phyloP scores from a whole-genome alignment of 2,113 vertebrate species.

The Eretmochelys imbricata region DNA sequence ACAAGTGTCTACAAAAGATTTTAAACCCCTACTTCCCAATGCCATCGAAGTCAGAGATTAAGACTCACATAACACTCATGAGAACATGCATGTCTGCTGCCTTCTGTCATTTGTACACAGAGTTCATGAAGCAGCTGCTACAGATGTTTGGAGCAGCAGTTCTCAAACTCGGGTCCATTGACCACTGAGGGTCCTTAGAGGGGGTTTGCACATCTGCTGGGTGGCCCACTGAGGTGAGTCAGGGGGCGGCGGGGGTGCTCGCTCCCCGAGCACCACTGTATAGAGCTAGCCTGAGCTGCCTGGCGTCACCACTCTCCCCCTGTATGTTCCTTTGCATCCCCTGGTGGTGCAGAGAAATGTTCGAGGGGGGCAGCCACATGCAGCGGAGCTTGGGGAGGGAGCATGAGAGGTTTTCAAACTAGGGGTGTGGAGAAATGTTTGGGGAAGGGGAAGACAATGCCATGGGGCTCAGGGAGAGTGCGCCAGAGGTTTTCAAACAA shows the following conservation, averaged over 20 bases:
- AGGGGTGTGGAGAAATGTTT: too few species aligned
- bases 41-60: slow-evolving; percentile 41
- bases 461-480: too few species aligned
- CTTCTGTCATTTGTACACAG: accelerated
- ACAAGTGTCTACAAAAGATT: neutral
- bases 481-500: too few species aligned
- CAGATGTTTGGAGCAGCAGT: accelerated
- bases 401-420: too few species aligned
- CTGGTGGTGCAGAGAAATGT: neutral
- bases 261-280: neutral
- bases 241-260: neutral
- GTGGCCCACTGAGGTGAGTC: neutral
- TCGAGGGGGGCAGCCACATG: neutral
- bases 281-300: too few species aligned
- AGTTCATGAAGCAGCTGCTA: neutral
- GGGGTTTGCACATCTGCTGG: neutral
- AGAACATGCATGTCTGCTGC: neutral
- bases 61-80: neutral
- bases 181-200: neutral
- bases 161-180: neutral
- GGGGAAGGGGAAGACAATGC: too few species aligned
- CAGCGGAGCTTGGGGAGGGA: neutral
- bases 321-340: too few species aligned
- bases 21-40: slow-evolving; percentile 16
- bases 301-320: too few species aligned